Evolutionary conservation across 2,113 vertebrate species (phyloP), one percentile per base, ranked within the genome.

Genomic region (Scortum barcoo): DNA sequence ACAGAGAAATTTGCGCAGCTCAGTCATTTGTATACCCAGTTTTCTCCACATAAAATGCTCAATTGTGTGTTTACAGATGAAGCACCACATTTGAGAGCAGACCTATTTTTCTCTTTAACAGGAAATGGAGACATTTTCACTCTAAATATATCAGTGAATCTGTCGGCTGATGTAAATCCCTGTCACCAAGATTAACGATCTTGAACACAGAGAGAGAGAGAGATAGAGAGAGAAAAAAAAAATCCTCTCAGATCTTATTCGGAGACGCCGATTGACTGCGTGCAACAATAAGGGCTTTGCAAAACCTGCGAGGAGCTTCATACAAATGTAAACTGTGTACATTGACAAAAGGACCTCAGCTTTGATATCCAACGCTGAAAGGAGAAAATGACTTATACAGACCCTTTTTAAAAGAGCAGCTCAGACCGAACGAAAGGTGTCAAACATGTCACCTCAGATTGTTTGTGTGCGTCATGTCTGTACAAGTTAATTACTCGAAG

Each of bases 1-100:
- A 81, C 57, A 50, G 86, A 93, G 91, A 89, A 83, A 91, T 91
- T 38, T 86, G 77, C 65, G 33, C 82, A 77, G 81, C 80, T 78
- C 50, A n/a, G 68, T 85, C 84, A 88, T 92, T 88, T 90, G 82
- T 88, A 81, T 54, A 56, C 38, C 28, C 74, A 0, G 12, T 85
- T 89, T 86, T 90, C 63, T 83, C 74, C 85, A 81, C 84, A 79
- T 61, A 80, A 85, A 87, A 92, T 75, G 84, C 83, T 84, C 81
- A 56, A 84, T 81, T 85, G 91, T 91, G 90, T 90, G 85, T 90
- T 92, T 91, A 89, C 86, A 84, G 87, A 92, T 78, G 86, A 85
- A 90, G 86, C 82, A 60, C 80, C 33, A 24, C 79, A 16, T 90
- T 69, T 48, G 74, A 88, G 78, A 36, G 83, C 84, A 61, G 72